Evolutionary conservation across 92 coral and sea anemone species (phyloP).

Genomic region (Paragorgia papillata): DNA sequence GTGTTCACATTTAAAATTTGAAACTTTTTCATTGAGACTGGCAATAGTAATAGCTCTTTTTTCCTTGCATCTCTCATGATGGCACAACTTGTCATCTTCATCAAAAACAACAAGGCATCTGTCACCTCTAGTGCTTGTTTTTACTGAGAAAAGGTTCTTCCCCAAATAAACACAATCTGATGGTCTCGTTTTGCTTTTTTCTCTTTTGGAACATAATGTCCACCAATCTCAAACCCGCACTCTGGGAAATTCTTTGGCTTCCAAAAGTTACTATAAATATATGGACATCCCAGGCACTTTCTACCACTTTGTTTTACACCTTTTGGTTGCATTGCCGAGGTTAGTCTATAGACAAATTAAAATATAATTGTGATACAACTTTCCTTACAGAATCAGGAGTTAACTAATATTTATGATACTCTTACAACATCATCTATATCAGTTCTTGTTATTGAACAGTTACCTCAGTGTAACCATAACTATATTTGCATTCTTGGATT

Average conservation of each 20-base stretch:
- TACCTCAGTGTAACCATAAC: too few relatives aligned
- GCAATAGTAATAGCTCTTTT: conserved; percentile 5
- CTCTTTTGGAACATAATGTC: conserved; percentile 41
- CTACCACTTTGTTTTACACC: conserved; percentile 30
- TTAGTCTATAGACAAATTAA: too few relatives aligned
- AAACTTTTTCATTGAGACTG: not conserved
- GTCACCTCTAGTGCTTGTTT: conserved; percentile 53
- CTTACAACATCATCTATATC: too few relatives aligned
- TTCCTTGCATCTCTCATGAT: conserved; percentile 35
- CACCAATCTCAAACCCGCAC: conserved; percentile 45
- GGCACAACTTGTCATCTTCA: conserved; percentile 34
- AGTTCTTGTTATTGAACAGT: too few relatives aligned
- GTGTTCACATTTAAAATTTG: conserved; percentile 29
- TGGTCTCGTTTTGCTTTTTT: conserved; percentile 31
- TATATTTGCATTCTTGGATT: too few relatives aligned
- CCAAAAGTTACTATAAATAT: conserved; percentile 42
- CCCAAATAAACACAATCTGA: conserved; percentile 38
- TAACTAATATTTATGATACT: too few relatives aligned
- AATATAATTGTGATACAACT: too few relatives aligned
- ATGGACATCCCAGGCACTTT: conserved; percentile 22
- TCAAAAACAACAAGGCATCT: conserved; percentile 27
- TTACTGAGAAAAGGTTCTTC: conserved; percentile 33
- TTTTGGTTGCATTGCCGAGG: conserved; percentile 16
- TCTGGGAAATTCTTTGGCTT: conserved; percentile 44
- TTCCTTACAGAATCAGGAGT: too few relatives aligned